Conservation (phyloP, 2,113 vertebrate genomes). For the Mormyrus lacerda region DNA sequence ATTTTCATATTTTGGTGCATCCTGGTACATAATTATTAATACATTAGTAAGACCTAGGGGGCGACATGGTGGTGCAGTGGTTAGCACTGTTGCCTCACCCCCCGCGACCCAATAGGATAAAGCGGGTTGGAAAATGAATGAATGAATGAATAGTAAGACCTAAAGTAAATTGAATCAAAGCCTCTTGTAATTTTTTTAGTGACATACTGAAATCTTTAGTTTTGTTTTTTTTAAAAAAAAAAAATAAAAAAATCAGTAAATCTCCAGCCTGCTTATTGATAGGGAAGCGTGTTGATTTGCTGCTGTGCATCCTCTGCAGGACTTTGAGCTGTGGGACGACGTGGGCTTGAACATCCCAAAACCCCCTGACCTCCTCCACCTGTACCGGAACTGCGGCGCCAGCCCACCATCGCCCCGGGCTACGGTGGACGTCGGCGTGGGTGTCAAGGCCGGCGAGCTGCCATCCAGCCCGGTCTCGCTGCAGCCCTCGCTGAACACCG, state of each 20-base stretch:
- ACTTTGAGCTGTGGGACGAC: conserved; percentile 98
- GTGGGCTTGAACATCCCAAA: conserved; percentile 97
- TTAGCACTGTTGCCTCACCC: no score
- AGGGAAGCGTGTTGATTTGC: background rate
- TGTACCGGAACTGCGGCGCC: conserved; percentile 86
- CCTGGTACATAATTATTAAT: background rate
- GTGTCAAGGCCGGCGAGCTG: conserved; percentile 71
- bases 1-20: background rate
- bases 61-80: no score
- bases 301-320: conserved; percentile 56
- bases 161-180: background rate
- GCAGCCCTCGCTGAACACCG: conserved; percentile 45
- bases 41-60: background rate
- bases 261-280: background rate
- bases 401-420: conserved; percentile 63
- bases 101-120: no score
- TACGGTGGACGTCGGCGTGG: conserved; percentile 76
- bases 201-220: background rate
- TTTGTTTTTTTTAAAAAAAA: background rate
- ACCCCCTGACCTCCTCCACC: conserved; percentile 85
- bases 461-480: conserved; percentile 53
- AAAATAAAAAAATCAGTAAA: background rate
- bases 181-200: background rate
- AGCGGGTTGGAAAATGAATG: no score
- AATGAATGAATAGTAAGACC: no score